These are phyloP conservation scores for Euclidia mi DNA, from an alignment of 2,888 invertebrate genomes.

Conservation along the genomic window DNA sequence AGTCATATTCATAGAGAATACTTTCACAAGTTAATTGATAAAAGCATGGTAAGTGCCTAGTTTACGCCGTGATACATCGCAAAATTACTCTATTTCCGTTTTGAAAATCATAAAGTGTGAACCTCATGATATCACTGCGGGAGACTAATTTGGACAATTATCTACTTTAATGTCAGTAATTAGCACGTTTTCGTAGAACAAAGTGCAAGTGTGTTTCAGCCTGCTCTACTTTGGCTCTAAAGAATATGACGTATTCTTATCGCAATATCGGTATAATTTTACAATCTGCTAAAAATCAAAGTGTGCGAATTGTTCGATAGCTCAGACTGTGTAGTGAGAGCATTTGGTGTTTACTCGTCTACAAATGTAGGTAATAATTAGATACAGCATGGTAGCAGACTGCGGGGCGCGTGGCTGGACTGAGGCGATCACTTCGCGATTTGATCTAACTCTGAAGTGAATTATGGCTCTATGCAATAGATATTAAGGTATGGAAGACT, in stretches of 20 bases:
- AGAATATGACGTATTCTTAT: constrained; percentile 43
- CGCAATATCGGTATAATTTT: constrained; percentile 52
- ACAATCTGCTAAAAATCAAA: constrained; percentile 58
- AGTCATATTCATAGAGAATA: no score
- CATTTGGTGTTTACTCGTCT: constrained; percentile 49
- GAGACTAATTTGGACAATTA: constrained; percentile 77
- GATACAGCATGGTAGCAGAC: constrained; percentile 61
- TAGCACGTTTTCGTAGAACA: constrained; percentile 62
- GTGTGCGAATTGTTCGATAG: constrained; percentile 41
- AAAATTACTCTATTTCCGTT: constrained; percentile 26
- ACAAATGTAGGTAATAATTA: constrained; percentile 50
- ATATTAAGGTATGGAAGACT: not conserved
- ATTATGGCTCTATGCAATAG: not conserved
- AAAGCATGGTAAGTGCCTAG: not conserved
- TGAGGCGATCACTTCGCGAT: constrained; percentile 27
- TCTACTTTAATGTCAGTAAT: constrained; percentile 71
- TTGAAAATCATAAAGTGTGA: constrained; percentile 73
- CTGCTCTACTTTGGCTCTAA: constrained; percentile 42
- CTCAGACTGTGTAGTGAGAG: constrained; percentile 27
- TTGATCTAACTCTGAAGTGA: constrained; percentile 13
- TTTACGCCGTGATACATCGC: not conserved
- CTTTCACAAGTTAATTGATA: no score
- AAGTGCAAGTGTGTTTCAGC: constrained; percentile 42
- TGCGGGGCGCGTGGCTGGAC: constrained; percentile 67
- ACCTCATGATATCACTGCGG: constrained; percentile 79